Percentiles rank a stretch among this genome's conserved stretches.
These are phyloP conservation scores for Sarotherodon lohbergeri DNA, from an alignment of 2,113 vertebrate genomes.

Conservation along the genomic window DNA sequence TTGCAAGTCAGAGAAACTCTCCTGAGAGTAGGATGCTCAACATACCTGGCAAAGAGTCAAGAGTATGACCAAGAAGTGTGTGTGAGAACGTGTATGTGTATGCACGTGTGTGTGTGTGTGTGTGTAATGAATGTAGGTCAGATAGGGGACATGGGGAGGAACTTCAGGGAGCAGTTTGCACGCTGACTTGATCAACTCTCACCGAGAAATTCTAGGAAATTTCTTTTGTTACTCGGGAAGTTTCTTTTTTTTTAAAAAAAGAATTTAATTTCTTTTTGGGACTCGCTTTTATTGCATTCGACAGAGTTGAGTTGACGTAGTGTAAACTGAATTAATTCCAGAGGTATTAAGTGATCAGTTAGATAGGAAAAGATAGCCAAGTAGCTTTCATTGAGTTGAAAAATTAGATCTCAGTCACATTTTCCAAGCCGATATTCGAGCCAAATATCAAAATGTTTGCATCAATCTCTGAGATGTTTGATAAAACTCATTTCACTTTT, in stretches of 20 bases:
- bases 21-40: not conserved
- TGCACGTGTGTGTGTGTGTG: not conserved
- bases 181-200: not conserved
- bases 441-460: conserved; percentile 12
- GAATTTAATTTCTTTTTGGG: not conserved
- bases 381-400: not conserved
- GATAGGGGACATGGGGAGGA: not conserved
- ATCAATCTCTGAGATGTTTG: not conserved
- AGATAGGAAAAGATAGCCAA: not conserved
- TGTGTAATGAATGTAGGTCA: conserved; percentile 16
- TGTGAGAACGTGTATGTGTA: not conserved
- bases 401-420: not conserved
- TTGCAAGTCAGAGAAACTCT: not conserved
- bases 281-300: not conserved
- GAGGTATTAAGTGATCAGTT: not conserved
- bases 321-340: not conserved
- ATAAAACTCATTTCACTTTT: not conserved
- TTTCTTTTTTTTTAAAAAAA: not conserved
- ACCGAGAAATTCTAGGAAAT: not conserved
- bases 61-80: not conserved
- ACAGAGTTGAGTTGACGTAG: not conserved
- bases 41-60: conserved; percentile 19
- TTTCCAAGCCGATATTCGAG: not conserved
- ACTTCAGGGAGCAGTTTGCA: not conserved
- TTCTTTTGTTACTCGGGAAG: not conserved